phyloP scores from a whole-genome alignment of 2,113 vertebrate genomes.

The Ptilorrhoa leucosticta region DNA sequence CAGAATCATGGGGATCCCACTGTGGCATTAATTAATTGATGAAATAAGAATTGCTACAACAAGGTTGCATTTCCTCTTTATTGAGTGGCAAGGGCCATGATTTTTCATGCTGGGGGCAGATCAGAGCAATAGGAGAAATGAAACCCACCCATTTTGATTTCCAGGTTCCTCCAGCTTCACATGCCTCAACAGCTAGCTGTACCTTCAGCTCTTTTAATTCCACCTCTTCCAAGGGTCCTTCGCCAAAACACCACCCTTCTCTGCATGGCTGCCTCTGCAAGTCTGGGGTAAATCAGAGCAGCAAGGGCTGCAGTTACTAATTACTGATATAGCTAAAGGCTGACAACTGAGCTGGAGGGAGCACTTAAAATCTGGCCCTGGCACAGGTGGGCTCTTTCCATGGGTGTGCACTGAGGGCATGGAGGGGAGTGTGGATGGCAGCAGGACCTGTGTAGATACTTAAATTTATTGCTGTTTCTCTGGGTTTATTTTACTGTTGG shows the following conservation, averaged over 20 bases:
- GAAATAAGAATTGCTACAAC: neutral
- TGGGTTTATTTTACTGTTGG: neutral
- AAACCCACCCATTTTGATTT: neutral
- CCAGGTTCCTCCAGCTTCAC: neutral
- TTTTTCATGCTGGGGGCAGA: neutral
- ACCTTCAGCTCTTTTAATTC: neutral
- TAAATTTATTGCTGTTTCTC: neutral
- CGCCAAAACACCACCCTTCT: neutral
- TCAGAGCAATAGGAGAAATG: neutral
- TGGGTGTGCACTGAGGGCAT: rapidly evolving
- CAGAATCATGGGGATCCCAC: neutral
- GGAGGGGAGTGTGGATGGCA: neutral
- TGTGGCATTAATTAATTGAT: neutral
- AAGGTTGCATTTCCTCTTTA: neutral
- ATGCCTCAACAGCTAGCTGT: neutral
- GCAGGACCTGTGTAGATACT: neutral
- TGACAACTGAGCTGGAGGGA: neutral
- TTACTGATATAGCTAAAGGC: neutral
- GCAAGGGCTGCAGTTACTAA: neutral
- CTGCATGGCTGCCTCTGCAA: rapidly evolving
- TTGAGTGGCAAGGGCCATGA: neutral
- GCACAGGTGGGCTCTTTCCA: rapidly evolving
- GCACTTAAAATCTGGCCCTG: neutral
- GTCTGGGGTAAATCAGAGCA: neutral
- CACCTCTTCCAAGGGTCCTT: neutral